Conservation (phyloP, 2,888 invertebrate genomes). For the Eurytoma adleriae region DNA sequence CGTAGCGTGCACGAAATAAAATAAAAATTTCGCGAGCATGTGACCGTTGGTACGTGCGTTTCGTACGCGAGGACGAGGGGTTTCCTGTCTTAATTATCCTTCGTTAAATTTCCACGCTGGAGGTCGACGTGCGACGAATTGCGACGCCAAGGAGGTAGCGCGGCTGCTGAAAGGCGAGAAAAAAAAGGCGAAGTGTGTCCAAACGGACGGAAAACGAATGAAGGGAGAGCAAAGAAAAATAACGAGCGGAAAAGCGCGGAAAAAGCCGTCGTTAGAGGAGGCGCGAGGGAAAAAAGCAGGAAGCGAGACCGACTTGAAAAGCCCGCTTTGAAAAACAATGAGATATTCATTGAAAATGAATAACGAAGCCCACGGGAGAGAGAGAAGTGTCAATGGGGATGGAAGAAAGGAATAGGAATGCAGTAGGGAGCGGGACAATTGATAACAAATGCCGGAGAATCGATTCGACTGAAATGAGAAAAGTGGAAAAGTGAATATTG, state of each 20-base stretch:
- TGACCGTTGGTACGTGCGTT: conserved; percentile 9
- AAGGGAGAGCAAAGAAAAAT: conserved; percentile 40
- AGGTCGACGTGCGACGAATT: conserved; percentile 55
- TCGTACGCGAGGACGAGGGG: conserved; percentile 40
- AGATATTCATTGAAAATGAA: conserved; percentile 36
- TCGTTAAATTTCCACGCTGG: conserved; percentile 64
- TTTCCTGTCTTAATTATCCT: conserved; percentile 67
- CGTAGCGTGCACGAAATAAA: conserved; percentile 20
- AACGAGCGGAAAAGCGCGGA: conserved; percentile 28
- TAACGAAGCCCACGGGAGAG: not conserved
- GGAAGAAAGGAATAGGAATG: not conserved
- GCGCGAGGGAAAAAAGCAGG: not conserved
- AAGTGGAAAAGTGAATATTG: conserved; percentile 36
- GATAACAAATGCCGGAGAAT: conserved; percentile 20
- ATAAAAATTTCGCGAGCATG: conserved; percentile 36
- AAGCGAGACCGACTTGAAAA: conserved; percentile 5
- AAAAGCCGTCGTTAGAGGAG: not conserved
- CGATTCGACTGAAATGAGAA: conserved; percentile 29
- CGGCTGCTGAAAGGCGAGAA: not conserved
- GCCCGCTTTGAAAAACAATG: conserved; percentile 28
- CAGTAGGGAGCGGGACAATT: not conserved
- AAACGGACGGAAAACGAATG: conserved; percentile 37
- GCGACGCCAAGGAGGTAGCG: not conserved
- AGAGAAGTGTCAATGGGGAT: conserved; percentile 10
- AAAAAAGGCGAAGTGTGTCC: conserved; percentile 50